Conservation (phyloP, 2,888 invertebrate genomes). For the Cecidostiba fungosa region DNA sequence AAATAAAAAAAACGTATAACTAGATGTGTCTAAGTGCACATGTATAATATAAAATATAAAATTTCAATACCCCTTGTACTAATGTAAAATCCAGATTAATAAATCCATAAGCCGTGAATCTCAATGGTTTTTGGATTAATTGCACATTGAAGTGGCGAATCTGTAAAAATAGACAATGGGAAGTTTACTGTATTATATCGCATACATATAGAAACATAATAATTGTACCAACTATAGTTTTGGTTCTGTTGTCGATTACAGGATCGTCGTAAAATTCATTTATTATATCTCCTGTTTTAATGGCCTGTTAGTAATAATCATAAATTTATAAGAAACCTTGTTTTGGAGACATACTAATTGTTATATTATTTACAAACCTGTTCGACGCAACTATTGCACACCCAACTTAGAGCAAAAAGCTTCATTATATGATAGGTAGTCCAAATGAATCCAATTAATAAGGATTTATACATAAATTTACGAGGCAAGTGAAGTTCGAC, state of each 20-base stretch:
- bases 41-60: not conserved
- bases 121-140: constrained; percentile 70
- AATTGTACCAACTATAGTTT: constrained; percentile 66
- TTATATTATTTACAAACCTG: constrained; percentile 14
- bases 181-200: not conserved
- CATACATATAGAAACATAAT: no score
- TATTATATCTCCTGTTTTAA: constrained; percentile 71
- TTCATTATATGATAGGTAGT: constrained; percentile 28
- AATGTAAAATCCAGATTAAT: constrained; percentile 69
- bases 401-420: constrained; percentile 9
- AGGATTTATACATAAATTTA: not conserved
- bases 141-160: constrained; percentile 72
- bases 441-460: constrained; percentile 11
- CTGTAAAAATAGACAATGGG: constrained; percentile 58
- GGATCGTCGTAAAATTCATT: constrained; percentile 72
- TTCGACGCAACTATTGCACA: constrained; percentile 41
- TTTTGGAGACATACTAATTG: not conserved
- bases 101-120: constrained; percentile 71
- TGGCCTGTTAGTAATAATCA: constrained; percentile 64
- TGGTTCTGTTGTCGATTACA: constrained; percentile 67
- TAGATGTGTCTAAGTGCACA: not conserved
- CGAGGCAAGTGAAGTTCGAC: not conserved
- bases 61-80: constrained; percentile 68
- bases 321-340: not conserved
- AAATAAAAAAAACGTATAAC: constrained; percentile 3